phyloP scores from a whole-genome alignment of 2,113 vertebrate species.

The Columba janthina region DNA sequence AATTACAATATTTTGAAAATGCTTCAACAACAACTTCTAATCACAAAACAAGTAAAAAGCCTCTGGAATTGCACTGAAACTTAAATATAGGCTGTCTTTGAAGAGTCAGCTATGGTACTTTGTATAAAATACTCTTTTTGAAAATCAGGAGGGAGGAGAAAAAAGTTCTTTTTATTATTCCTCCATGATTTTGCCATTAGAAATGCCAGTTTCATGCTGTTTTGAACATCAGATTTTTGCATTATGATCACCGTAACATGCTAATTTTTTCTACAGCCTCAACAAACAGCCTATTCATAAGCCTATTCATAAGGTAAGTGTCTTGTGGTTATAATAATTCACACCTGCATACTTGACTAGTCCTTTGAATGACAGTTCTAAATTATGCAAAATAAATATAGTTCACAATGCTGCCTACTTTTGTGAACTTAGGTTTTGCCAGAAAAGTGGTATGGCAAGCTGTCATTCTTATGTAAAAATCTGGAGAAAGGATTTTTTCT shows the following conservation, averaged over 20 bases:
- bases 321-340: slow-evolving; percentile 21
- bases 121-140: background rate
- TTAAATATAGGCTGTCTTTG: background rate
- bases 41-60: background rate
- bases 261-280: slow-evolving; percentile 2
- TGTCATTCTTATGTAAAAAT: background rate
- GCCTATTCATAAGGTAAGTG: background rate
- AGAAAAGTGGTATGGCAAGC: background rate
- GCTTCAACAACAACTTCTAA: slow-evolving; percentile 29
- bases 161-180: background rate
- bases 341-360: slow-evolving; percentile 23
- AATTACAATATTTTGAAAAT: slow-evolving; percentile 59
- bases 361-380: background rate
- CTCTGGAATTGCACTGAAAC: background rate
- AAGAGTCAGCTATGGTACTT: background rate
- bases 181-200: background rate
- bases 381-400: background rate
- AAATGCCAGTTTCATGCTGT: slow-evolving; percentile 10
- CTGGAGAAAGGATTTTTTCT: background rate
- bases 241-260: background rate
- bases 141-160: background rate
- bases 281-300: no score
- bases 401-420: background rate
- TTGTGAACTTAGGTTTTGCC: background rate
- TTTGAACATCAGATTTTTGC: slow-evolving; percentile 22